Evolutionary conservation across 2,797 vertebrate genomes (phyloP), one percentile per base, ranked within the genome.

Genomic region (Lutjanus campechanus): DNA sequence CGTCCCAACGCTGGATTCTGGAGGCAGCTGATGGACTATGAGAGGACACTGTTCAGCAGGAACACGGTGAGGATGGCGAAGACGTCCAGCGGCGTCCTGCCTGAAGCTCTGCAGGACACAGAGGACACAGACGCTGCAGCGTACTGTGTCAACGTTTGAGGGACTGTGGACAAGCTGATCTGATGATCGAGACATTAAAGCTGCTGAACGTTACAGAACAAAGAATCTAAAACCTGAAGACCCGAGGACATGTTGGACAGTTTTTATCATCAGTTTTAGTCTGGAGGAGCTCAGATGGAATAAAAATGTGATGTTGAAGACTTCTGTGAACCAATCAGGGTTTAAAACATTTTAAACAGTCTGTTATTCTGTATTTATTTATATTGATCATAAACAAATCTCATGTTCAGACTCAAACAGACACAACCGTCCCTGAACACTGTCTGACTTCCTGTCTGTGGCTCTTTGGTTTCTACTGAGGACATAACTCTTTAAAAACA

Each of bases 1-100:
- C 84, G 92, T 5, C 94, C 93, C 47, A 95, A 95, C 1, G 91
- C 91, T 0, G 95, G 95, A 0, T 96, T 96, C 91, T 96, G 95
- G 95, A 89, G 90, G 13, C 95, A 95, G 88, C 91, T 96, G 77
- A 84, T 95, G 40, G 85, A 86, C 29, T 93, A 94, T 0, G 95
- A 96, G 89, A 66, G 15, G 56, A 74, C 1, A 0, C 86, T 95
- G 40, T 89, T 76, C 6, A 58, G 88, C 36, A 85, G 64, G 29
- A 95, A 74, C 86, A 89, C 88, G 0, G 68, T 95, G 8, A 78
- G 76, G 74, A 95, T 95, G 94, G 79, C n/a, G 15, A 56, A 16
- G 7, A 92, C 94, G 0, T 53, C 90, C 0, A 55, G 54, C 0
- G 93, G 94, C 0, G 84, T 94, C 43, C 85, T 95, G 29, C 93